Base-by-base conservation (phyloP, 2,888 invertebrate species). In the Eupithecia exiguata region DNA sequence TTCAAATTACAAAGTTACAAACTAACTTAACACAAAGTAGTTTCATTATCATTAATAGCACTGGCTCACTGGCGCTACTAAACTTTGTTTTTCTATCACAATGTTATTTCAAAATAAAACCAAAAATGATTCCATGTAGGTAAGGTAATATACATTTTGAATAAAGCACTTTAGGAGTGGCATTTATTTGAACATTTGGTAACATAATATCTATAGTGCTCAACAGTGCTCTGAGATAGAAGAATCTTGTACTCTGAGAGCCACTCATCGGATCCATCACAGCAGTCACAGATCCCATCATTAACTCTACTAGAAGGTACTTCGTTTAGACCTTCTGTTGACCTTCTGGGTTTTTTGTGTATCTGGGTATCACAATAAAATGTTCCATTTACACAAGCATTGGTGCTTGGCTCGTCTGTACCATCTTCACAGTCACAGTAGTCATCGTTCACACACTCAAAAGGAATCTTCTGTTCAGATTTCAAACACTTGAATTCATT, bases 271-370 rank as follows among this genome's bases (percentile, higher is more conserved):
- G 97, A 97, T n/a, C 98, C 98, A 92, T 98, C 98, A 89, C 98
- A 98, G 85, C 98, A 98, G 90, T 98, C 98, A 94, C 99, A 99
- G 79, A 99, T 96, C 10, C 98, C 98, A 95, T 99, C 99, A 91
- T 99, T 98, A 0, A 99, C 97, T 86, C 97, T 95, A 78, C 96
- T 96, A 1, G 98, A 97, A 14, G 97, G 96, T 80, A 95, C 88
- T 78, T 80, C 81, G 62, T 89, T 88, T 70, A 83, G 94, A 91
- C 81, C 91, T 87, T 65, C 63, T 38, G 10, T 36, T n/a, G 36
- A 36, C 16, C 38, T 65, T 65, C 93, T 82, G 3, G 85, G 78
- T 74, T 88, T 91, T 43, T 84, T 87, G 30, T 83, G 84, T 70
- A 82, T 83, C 95, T 98, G 90, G 85, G 92, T 88, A 75, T 94